A percentile compares a stretch with the other conserved stretches of the same genome.
Conservation (phyloP, 2,888 invertebrate species). For the Netelia inedita region DNA sequence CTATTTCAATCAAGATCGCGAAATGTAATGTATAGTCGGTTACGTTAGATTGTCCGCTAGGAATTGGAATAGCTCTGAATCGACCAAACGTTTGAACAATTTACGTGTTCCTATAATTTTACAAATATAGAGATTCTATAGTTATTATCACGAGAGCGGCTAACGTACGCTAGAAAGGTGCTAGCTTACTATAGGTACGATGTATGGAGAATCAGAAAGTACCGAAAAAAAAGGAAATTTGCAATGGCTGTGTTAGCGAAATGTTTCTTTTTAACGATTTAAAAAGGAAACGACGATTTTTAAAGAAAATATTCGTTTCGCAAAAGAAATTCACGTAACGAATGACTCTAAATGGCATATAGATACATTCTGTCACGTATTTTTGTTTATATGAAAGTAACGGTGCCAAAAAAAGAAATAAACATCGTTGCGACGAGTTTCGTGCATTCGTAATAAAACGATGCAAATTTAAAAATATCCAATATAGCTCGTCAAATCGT, state of each 20-base stretch:
- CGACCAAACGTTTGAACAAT: background rate
- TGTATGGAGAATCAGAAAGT: too few relatives aligned
- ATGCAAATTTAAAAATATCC: slow-evolving; percentile 2
- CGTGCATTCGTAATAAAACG: background rate
- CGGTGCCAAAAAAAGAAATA: slow-evolving; percentile 1
- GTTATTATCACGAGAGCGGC: background rate
- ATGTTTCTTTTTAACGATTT: slow-evolving; percentile 24
- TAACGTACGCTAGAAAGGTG: background rate
- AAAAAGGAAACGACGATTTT: too few relatives aligned
- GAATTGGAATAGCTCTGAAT: background rate
- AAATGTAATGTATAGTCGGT: background rate
- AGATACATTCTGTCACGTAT: slow-evolving; percentile 8
- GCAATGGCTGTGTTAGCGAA: slow-evolving; percentile 60
- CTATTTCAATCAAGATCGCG: background rate
- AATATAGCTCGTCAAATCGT: slow-evolving; percentile 27
- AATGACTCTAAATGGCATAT: background rate
- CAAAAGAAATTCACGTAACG: background rate
- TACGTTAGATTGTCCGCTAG: background rate
- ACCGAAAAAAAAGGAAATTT: too few relatives aligned
- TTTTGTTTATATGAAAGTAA: background rate
- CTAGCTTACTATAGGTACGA: too few relatives aligned
- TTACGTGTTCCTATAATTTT: background rate
- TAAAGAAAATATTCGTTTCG: slow-evolving; percentile 15
- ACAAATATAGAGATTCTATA: too few relatives aligned
- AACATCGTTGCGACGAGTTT: background rate